Evolutionary conservation across 2,888 invertebrate genomes (phyloP).

Genomic region (Agrochola lychnidis): DNA sequence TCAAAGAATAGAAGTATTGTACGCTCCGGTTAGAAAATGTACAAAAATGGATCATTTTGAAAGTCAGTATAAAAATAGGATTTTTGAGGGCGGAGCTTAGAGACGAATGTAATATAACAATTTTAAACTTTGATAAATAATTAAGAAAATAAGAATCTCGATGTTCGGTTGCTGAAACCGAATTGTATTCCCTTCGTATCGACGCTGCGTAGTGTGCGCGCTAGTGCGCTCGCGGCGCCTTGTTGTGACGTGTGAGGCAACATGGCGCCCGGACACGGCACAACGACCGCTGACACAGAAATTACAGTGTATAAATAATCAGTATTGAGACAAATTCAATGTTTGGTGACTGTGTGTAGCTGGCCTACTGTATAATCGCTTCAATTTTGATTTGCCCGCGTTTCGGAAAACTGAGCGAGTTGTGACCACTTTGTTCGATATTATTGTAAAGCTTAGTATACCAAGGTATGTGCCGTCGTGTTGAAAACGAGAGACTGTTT

Average conservation of each 20-base stretch:
- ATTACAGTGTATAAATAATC: slow-evolving; percentile 65
- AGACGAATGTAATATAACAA: slow-evolving; percentile 38
- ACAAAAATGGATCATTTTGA: slow-evolving; percentile 54
- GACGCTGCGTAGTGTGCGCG: slow-evolving; percentile 54
- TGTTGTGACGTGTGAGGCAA: slow-evolving; percentile 42
- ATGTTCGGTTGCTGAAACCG: slow-evolving; percentile 50
- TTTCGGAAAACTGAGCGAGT: slow-evolving; percentile 50
- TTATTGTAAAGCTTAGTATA: slow-evolving; percentile 69
- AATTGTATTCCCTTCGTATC: slow-evolving; percentile 46
- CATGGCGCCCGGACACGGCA: slow-evolving; percentile 54
- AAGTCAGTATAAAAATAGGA: slow-evolving; percentile 44
- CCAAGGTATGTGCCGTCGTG: slow-evolving; percentile 69
- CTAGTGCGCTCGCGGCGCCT: slow-evolving; percentile 23
- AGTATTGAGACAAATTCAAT: slow-evolving; percentile 69
- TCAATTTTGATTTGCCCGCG: slow-evolving; percentile 61
- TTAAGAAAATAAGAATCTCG: slow-evolving; percentile 59
- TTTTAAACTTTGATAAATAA: slow-evolving; percentile 48
- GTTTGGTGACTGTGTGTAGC: slow-evolving; percentile 71
- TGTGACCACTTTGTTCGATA: slow-evolving; percentile 63
- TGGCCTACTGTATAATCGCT: slow-evolving; percentile 75
- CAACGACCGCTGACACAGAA: slow-evolving; percentile 49
- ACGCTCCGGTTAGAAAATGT: slow-evolving; percentile 33
- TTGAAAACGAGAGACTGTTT: slow-evolving; percentile 80
- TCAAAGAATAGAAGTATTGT: slow-evolving; percentile 13
- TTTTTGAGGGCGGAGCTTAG: slow-evolving; percentile 38